Evolutionary conservation across 2,888 invertebrate genomes (phyloP).

Genomic region (Caenorhabditis sp.): DNA sequence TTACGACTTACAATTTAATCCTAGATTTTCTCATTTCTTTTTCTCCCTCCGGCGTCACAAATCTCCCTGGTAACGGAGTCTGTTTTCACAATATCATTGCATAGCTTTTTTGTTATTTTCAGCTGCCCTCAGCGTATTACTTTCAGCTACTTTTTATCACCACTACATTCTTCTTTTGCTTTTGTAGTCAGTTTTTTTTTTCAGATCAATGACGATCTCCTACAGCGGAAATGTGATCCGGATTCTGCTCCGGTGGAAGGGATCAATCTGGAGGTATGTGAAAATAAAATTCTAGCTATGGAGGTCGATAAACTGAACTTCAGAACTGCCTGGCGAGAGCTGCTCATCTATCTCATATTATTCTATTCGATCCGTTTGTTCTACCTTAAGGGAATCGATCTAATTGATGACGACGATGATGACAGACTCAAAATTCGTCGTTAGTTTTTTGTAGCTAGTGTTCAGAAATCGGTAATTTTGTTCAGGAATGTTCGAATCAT

Average conservation of each 20-base stretch:
- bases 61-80: slow-evolving; percentile 39
- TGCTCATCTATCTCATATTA: slow-evolving; percentile 68
- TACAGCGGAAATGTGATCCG: slow-evolving; percentile 75
- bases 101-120: slow-evolving; percentile 15
- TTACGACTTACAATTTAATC: slow-evolving; percentile 7
- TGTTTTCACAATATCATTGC: slow-evolving; percentile 24
- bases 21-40: slow-evolving; percentile 6
- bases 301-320: too few relatives aligned
- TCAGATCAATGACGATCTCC: slow-evolving; percentile 73
- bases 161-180: not conserved
- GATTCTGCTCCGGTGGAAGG: slow-evolving; percentile 76
- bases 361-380: slow-evolving; percentile 70
- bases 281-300: too few relatives aligned
- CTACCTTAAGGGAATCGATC: slow-evolving; percentile 69
- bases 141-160: not conserved
- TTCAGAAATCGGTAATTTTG: not conserved
- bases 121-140: not conserved
- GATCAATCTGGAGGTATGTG: slow-evolving; percentile 74
- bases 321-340: slow-evolving; percentile 69
- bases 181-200: not conserved
- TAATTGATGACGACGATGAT: slow-evolving; percentile 66
- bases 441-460: not conserved
- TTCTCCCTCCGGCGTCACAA: not conserved
- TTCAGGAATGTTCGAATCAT: slow-evolving; percentile 69
- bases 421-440: slow-evolving; percentile 48